These are phyloP conservation scores for Metaphire vulgaris DNA, from an alignment of 1,140 invertebrate genomes.

Conservation along the genomic window DNA sequence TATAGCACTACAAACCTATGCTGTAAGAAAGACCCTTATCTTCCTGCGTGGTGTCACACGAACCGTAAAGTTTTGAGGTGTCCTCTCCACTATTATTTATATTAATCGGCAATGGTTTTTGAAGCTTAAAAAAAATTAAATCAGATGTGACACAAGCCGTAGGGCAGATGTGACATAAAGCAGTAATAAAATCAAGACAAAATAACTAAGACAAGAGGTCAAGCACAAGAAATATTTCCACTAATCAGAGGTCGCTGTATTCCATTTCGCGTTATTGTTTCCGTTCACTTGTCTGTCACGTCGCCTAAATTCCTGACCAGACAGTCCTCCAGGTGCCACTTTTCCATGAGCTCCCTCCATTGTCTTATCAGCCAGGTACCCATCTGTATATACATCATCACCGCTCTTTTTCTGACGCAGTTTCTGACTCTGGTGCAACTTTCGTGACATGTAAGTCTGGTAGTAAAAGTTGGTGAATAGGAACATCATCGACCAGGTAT, in stretches of 20 bases:
- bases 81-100: no score
- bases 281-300: neutral
- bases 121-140: no score
- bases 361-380: neutral
- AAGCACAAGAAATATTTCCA: no score
- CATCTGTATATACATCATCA: neutral
- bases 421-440: constrained; percentile 3
- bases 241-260: no score
- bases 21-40: no score
- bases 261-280: neutral
- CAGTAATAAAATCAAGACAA: neutral
- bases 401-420: neutral
- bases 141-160: no score
- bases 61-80: no score
- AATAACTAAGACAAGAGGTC: neutral
- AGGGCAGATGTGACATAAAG: no score
- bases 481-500: constrained; percentile 49
- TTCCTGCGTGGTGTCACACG: no score
- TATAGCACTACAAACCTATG: no score
- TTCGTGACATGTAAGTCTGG: constrained; percentile 46
- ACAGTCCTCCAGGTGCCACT: neutral
- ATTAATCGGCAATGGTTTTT: no score
- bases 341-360: no score
- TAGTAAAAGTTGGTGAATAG: constrained; percentile 55
- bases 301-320: neutral